Evolutionary conservation across 35 echinoderm and acorn worm genomes (phyloP), one percentile per base, ranked within the genome.

Genomic region (Heliocidaris tuberculata): DNA sequence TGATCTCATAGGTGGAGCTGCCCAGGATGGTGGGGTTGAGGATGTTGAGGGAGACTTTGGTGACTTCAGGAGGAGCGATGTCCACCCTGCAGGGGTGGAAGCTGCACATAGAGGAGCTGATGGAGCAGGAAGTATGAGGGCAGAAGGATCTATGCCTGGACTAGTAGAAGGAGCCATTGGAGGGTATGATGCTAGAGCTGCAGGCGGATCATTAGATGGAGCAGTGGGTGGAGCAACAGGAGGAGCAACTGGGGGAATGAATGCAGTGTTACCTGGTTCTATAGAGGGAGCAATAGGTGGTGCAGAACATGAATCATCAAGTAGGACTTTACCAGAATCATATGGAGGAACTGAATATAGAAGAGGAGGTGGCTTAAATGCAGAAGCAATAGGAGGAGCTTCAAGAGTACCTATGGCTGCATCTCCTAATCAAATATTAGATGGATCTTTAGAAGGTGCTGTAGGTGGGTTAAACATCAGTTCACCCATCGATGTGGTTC

Each of bases 1-100:
- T 27, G 91, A 93, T 93, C 48, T 93, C 4, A 93, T 93, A n/a
- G 91, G 91, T 30, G 91, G 91, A 31, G 91, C 91, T 52, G 29
- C 91, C 17, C 91, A 49, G 91, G 91, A 93, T 2, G 15, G 47
- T 30, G 50, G 50, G n/a, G n/a, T 49, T 59, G 48, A 93, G 19
- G 91, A 30, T 24, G 91, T 10, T 32, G 91, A 29, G 47, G n/a
- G 29, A 31, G 47, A 30, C 13, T 5, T 13, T 6, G 91, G 50
- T 13, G 29, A 1, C 48, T 30, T 16, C 47, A 93, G 47, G 29
- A 30, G 50, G 16, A 13, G 8, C 2, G 50, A 31, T 93, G 35
- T 42, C 35, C 35, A 42, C 0, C 29, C 50, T 52, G 91, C n/a
- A 59, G 91, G 91, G 21, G 91, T 24, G 21, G 89, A 27, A 47